A percentile compares a stretch with the other conserved stretches of the same genome.
These are phyloP conservation scores for Fringilla coelebs DNA, from an alignment of 2,797 vertebrate species.

Conservation along the genomic window DNA sequence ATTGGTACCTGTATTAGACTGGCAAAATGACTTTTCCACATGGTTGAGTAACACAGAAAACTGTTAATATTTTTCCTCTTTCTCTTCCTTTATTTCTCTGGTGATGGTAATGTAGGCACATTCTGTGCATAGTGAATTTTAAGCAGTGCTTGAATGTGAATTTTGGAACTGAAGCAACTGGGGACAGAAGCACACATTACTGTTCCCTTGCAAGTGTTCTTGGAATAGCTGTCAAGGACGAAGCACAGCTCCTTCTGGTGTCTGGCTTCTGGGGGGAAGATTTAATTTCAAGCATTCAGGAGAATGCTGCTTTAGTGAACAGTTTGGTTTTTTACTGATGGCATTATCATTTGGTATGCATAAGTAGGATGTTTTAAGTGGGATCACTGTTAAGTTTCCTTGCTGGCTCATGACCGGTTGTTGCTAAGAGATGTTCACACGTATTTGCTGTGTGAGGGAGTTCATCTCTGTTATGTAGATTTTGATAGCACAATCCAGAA, in stretches of 20 bases:
- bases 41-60: background rate
- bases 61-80: background rate
- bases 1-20: background rate
- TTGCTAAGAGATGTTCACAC: constrained; percentile 60
- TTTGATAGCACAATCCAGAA: constrained; percentile 60
- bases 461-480: constrained; percentile 58
- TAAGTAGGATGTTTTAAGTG: constrained; percentile 69
- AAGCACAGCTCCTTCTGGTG: constrained; percentile 48
- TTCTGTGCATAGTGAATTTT: constrained; percentile 40
- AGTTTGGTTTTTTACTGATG: constrained; percentile 50
- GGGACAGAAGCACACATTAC: constrained; percentile 19
- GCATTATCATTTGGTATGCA: constrained; percentile 61
- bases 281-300: constrained; percentile 8
- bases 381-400: constrained; percentile 58
- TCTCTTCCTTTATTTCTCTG: background rate
- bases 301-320: constrained; percentile 20
- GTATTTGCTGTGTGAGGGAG: constrained; percentile 47
- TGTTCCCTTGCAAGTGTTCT: constrained; percentile 50
- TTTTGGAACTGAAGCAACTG: constrained; percentile 32
- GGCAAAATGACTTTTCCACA: background rate
- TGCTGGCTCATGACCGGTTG: constrained; percentile 32
- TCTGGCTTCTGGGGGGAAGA: constrained; percentile 41
- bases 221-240: constrained; percentile 54
- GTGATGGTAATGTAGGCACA: background rate
- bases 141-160: constrained; percentile 22